phyloP scores from a whole-genome alignment of 1,140 invertebrate genomes.

The Orchestia grillus region DNA sequence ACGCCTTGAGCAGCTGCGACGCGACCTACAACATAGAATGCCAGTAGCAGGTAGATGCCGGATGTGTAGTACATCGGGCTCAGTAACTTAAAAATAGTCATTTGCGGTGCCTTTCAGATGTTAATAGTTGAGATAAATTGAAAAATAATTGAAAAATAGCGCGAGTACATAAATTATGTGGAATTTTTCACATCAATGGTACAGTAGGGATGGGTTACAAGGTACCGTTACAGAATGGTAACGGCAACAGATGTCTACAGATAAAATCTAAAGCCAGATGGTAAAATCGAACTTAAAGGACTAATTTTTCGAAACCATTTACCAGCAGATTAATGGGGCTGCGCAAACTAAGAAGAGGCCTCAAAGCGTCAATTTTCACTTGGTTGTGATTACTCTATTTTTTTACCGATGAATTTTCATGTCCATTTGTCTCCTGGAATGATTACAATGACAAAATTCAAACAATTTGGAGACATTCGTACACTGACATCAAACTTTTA shows the following conservation, averaged over 20 bases:
- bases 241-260: neutral
- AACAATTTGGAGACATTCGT: too few relatives aligned
- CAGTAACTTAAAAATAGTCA: neutral
- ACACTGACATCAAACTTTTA: too few relatives aligned
- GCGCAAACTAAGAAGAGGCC: neutral
- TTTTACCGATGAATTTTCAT: too few relatives aligned
- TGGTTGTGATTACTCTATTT: too few relatives aligned
- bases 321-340: neutral
- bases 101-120: neutral
- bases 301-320: neutral
- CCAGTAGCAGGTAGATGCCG: neutral
- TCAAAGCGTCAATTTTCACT: too few relatives aligned
- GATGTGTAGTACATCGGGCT: neutral
- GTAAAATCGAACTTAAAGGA: too few relatives aligned
- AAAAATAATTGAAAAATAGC: neutral
- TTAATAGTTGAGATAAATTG: neutral
- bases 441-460: too few relatives aligned
- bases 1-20: neutral
- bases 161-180: neutral
- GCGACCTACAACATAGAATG: neutral
- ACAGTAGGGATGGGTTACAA: neutral
- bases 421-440: too few relatives aligned
- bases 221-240: neutral
- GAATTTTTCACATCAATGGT: neutral
- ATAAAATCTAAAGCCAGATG: neutral